Evolutionary conservation across 2,888 invertebrate genomes (phyloP), one percentile per base, ranked within the genome.

Genomic region (Crematogaster levior): DNA sequence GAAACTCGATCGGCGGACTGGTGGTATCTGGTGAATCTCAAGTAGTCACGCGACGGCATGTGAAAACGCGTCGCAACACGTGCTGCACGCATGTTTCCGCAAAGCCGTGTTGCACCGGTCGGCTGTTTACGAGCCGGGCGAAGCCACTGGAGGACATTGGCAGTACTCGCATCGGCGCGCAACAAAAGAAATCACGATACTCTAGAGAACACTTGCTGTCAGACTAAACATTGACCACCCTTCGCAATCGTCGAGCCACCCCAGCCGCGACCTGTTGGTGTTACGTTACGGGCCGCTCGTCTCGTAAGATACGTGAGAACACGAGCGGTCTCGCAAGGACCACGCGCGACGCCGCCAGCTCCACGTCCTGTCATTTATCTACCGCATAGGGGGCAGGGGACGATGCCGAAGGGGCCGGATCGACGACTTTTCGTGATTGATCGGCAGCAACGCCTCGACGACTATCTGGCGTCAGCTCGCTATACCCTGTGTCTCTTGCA

Each of bases 141-240:
- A 81, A 79, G 79, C 61, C 66, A 46, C 73, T 43, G 53, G 43
- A 77, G 53, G 48, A 68, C 48, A 75, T 72, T 46, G 48, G 37
- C 72, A 43, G 53, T 56, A 51, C n/a, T 58, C 53, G 73, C 48
- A 58, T 34, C 30, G 68, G 30, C 40, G 21, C 40, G 40, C 30
- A 51, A 90, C 85, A 88, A 87, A 89, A 82, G 89, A 83, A 74
- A 74, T 85, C 86, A 70, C 74, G 86, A 86, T 83, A 88, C 81
- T 40, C 61, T 24, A 27, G 63, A 75, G 86, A 89, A 91, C 88
- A 87, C 88, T 88, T 83, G 81, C 88, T 91, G 91, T 92, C 93
- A 89, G 85, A 89, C 89, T 88, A 90, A 93, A 92, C 91, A 91
- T 88, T 91, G 91, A 91, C 91, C 92, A 91, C 90, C 89, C 92